These are phyloP conservation scores for Leptodactylus fallax DNA, from an alignment of 2,797 vertebrate species.

Conservation along the genomic window DNA sequence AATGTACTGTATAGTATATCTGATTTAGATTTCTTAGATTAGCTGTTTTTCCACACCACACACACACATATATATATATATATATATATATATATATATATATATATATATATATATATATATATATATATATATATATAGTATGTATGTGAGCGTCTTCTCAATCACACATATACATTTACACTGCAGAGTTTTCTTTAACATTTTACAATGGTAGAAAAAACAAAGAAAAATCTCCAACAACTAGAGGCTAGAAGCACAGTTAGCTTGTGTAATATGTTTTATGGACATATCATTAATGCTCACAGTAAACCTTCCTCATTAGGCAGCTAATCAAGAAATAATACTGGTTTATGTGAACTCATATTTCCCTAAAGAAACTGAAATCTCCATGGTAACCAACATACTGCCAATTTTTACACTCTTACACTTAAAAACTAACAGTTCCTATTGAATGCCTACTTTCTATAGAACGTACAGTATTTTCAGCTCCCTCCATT, in stretches of 20 bases:
- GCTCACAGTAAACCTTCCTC: slow-evolving; percentile 59
- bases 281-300: slow-evolving; percentile 57
- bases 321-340: slow-evolving; percentile 63
- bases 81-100: too few species aligned
- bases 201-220: not conserved
- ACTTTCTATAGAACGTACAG: slow-evolving; percentile 32
- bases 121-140: too few species aligned
- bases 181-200: not conserved
- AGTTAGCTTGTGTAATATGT: slow-evolving; percentile 49
- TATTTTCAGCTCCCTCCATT: not conserved
- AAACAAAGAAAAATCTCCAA: not conserved
- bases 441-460: slow-evolving; percentile 30
- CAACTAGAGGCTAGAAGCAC: not conserved
- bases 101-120: too few species aligned
- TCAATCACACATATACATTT: too few species aligned
- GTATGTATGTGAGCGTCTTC: too few species aligned
- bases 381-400: slow-evolving; percentile 51
- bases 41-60: too few species aligned
- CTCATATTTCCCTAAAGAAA: slow-evolving; percentile 60
- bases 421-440: slow-evolving; percentile 38
- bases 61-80: too few species aligned
- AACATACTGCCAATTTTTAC: slow-evolving; percentile 40
- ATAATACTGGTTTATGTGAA: slow-evolving; percentile 58
- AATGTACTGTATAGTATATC: too few species aligned
- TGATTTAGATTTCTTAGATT: too few species aligned